Percentiles rank a stretch among this genome's conserved stretches.
Conservation (phyloP, 2,888 invertebrate species). For the Drosophila merina region DNA sequence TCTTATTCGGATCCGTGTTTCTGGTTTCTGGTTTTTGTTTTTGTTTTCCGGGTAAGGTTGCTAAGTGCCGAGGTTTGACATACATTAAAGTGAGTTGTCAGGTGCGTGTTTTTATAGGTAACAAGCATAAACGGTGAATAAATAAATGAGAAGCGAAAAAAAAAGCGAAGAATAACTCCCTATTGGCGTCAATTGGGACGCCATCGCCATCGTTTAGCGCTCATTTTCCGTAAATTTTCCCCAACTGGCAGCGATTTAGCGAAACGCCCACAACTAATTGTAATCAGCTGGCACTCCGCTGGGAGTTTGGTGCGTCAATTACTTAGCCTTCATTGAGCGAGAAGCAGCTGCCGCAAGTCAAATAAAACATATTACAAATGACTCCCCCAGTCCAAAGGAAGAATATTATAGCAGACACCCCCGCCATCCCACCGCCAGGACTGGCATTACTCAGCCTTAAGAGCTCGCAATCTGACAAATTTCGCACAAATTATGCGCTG, state of each 20-base stretch:
- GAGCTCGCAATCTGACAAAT: slow-evolving; percentile 78
- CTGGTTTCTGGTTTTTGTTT: slow-evolving; percentile 13
- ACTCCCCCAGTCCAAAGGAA: slow-evolving; percentile 27
- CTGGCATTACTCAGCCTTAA: slow-evolving; percentile 74
- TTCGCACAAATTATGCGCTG: slow-evolving; percentile 77
- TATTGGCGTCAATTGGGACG: slow-evolving; percentile 12
- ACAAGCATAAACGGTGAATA: slow-evolving; percentile 28
- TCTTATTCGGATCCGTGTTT: slow-evolving; percentile 22
- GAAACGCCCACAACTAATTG: slow-evolving; percentile 66
- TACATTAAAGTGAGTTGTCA: slow-evolving; percentile 74
- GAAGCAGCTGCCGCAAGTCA: slow-evolving; percentile 60
- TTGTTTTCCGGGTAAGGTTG: slow-evolving; percentile 18
- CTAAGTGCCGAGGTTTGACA: slow-evolving; percentile 67
- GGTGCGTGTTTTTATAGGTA: slow-evolving; percentile 60
- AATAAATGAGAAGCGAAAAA: not conserved
- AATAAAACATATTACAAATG: slow-evolving; percentile 78
- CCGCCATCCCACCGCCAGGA: not conserved
- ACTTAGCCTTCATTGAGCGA: slow-evolving; percentile 55
- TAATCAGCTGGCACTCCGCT: slow-evolving; percentile 54
- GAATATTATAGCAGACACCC: slow-evolving; percentile 11
- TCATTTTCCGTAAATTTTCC: slow-evolving; percentile 53
- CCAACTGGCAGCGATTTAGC: slow-evolving; percentile 58
- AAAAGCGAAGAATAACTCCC: slow-evolving; percentile 18
- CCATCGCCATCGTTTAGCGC: slow-evolving; percentile 3
- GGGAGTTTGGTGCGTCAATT: slow-evolving; percentile 68